Evolutionary conservation across 2,888 invertebrate species (phyloP), one percentile per base, ranked within the genome.

Genomic region (Lepetodrilus schrolli): DNA sequence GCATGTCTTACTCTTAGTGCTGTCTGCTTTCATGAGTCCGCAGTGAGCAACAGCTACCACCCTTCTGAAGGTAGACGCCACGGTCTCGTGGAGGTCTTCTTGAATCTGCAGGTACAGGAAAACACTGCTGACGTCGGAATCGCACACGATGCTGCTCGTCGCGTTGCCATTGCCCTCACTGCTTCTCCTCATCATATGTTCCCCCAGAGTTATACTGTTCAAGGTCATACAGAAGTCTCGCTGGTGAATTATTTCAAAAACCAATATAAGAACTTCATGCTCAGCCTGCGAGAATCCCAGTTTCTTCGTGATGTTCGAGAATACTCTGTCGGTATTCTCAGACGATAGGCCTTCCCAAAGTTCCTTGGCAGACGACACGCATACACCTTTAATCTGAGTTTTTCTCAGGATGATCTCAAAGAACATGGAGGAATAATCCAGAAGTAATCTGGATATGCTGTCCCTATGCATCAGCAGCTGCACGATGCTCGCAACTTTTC

Each of bases 51-150:
- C 58, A 30, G 58, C 58, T 4, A 58, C 58, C 13, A 58, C 58
- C 13, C 58, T 26, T 58, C 58, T 7, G 1, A 58, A 13, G 10
- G 30, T 17, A 7, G 26, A 26, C 4, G 30, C 17, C 58, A 58
- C 34, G 17, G 30, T 26, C 58, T 26, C 10, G n/a, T 58, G 58
- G 2, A 58, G 58, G 30, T 30, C 58, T 26, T 58, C 58, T 30
- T 58, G 58, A 26, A 58, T 58, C 34, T 58, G 58, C 13, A 58
- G 30, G 30, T 58, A 58, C 26, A 58, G 34, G 34, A 58, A 26
- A 7, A 58, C 26, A 58, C 58, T 58, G 30, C 30, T 34, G 17
- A 58, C 58, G 20, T 58, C 21, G 3, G 58, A 23, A 17, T 58
- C 34, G 26, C 30, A 17, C 43, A 43, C 17, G n/a, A 13, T 17